phyloP scores from a whole-genome alignment of 2,888 invertebrate genomes.

The Strigamia transsilvanica region DNA sequence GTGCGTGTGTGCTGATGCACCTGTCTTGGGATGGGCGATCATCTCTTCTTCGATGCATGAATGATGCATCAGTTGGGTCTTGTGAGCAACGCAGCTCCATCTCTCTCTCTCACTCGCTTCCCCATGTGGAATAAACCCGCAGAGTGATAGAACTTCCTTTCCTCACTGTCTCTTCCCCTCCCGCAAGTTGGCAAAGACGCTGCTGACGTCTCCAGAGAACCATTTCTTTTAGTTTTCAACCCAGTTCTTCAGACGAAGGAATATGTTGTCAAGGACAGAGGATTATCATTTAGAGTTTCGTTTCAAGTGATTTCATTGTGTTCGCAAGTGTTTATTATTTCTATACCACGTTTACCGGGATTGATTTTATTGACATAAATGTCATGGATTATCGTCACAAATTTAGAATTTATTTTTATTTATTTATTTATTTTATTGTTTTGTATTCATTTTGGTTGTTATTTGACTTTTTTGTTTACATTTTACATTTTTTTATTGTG shows the following conservation, averaged over 20 bases:
- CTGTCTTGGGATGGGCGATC: constrained; percentile 40
- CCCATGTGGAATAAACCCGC: constrained; percentile 38
- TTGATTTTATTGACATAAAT: too few relatives aligned
- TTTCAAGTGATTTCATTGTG: not conserved
- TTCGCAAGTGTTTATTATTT: not conserved
- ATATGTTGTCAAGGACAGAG: not conserved
- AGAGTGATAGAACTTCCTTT: constrained; percentile 33
- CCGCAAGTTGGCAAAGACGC: not conserved
- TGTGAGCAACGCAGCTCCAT: constrained; percentile 36
- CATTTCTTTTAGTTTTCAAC: not conserved
- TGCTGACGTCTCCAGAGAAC: not conserved
- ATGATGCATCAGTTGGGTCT: constrained; percentile 49
- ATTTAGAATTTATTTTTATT: too few relatives aligned
- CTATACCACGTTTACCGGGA: too few relatives aligned
- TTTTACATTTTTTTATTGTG: too few relatives aligned
- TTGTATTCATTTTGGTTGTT: too few relatives aligned
- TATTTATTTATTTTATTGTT: too few relatives aligned
- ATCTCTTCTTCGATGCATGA: constrained; percentile 38
- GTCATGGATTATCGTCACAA: too few relatives aligned
- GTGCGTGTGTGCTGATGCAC: constrained; percentile 44
- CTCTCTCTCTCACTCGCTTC: constrained; percentile 3
- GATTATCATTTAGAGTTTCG: constrained; percentile 36
- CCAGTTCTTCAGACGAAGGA: not conserved
- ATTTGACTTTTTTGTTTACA: too few relatives aligned
- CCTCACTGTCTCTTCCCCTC: not conserved